Evolutionary conservation across 1,140 invertebrate genomes (phyloP).

Genomic region (Pissodes strobi): DNA sequence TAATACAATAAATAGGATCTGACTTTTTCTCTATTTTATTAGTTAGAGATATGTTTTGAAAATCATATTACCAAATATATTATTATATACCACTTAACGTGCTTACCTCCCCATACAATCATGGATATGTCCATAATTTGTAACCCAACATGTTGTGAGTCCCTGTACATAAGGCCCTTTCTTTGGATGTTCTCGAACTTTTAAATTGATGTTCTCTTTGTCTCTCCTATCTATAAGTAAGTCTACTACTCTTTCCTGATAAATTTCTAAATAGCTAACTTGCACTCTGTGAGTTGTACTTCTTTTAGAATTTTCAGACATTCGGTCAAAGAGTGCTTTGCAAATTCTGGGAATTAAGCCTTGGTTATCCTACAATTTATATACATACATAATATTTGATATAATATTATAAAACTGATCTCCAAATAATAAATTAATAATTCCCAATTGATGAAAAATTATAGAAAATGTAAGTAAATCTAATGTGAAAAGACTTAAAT

Average conservation of each 20-base stretch:
- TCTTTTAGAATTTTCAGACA: conserved; percentile 76
- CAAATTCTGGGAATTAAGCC: conserved; percentile 89
- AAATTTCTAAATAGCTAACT: conserved; percentile 84
- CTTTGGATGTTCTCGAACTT: conserved; percentile 83
- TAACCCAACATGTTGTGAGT: conserved; percentile 83
- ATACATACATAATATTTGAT: conserved; percentile 23
- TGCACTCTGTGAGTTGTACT: conserved; percentile 82
- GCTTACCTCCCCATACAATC: conserved; percentile 59
- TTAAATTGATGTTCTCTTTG: conserved; percentile 56
- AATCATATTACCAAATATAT: too few species aligned
- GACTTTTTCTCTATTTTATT: too few species aligned
- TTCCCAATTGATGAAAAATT: too few species aligned
- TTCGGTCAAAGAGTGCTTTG: conserved; percentile 74
- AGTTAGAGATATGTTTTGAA: too few species aligned
- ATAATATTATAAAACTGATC: too few species aligned
- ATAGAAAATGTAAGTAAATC: too few species aligned
- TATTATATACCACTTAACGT: too few species aligned
- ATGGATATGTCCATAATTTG: conserved; percentile 83
- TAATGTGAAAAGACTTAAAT: too few species aligned
- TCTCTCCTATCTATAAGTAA: conserved; percentile 60
- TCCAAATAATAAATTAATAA: too few species aligned
- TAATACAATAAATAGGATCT: too few species aligned
- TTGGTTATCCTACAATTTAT: conserved; percentile 74
- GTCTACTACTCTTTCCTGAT: conserved; percentile 84
- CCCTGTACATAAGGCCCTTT: conserved; percentile 90